Base-by-base conservation (phyloP, 2,113 vertebrate genomes). In the Amphilophus citrinellus region DNA sequence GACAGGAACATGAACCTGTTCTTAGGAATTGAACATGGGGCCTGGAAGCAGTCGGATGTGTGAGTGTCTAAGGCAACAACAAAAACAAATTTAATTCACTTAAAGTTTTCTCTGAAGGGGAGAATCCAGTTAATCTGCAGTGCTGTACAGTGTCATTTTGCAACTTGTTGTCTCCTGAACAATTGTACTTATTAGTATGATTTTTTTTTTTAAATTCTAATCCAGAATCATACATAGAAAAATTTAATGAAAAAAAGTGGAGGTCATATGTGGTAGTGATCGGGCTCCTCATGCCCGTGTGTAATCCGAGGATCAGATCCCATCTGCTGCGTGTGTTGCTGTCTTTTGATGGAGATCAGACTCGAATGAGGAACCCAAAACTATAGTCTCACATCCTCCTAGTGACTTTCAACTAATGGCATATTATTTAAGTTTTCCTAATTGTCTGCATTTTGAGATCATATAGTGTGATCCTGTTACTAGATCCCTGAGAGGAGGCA, bases 221-320 rank as follows among this genome's bases (percentile, higher is more conserved):
- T 73, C 4, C 39, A 8, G 7, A 35, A 47, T 44, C 20, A 0
- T 71, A 13, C 6, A 37, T 35, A 35, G 0, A 87, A 61, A 76
- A 71, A 39, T 10, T 27, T n/a, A 73, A 32, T 17, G 15, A 68
- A 18, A 73, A 73, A 30, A 35, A 37, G 0, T 7, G 0, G 56
- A 17, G 39, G 17, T 42, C 65, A 68, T 68, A 39, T 10, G 6
- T 47, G 44, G 13, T 57, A 56, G 59, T 76, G 35, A 65, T 50
- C 14, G 10, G 44, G 27, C 32, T 35, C 1, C 2, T 59, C 39
- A 82, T 59, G 78, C 76, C 47, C 0, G 10, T 82, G 78, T 82
- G 84, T 77, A 79, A 77, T 86, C 81, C 66, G 7, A 44, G 60
- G 35, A 83, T 88, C 59, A 82, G 42, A 86, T 83, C 84, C 83